Conservation (phyloP, 2,888 invertebrate species). For the Orchesella flavescens region DNA sequence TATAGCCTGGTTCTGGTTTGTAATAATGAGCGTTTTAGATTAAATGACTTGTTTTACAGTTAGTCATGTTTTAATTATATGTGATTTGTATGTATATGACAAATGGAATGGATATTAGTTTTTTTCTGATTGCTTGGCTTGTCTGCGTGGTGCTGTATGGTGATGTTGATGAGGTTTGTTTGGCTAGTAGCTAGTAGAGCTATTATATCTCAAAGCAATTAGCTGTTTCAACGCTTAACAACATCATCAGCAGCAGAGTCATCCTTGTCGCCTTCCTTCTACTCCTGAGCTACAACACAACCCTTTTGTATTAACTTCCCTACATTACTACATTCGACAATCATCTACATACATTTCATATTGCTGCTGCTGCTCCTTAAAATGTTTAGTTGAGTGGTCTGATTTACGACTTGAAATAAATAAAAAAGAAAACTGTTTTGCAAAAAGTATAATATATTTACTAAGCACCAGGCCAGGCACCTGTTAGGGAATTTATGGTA, state of each 20-base stretch:
- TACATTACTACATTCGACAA: too few species aligned
- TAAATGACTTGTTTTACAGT: conserved; percentile 29
- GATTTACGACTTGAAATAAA: conserved; percentile 1
- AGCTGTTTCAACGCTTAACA: neutral
- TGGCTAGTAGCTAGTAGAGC: neutral
- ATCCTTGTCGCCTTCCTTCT: neutral
- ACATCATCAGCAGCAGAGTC: neutral
- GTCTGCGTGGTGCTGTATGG: neutral
- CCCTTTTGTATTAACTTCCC: too few species aligned
- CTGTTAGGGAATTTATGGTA: neutral
- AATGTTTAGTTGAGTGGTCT: neutral
- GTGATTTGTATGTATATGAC: conserved; percentile 17
- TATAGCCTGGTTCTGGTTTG: too few species aligned
- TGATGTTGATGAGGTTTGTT: neutral
- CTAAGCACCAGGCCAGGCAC: neutral
- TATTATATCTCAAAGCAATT: neutral
- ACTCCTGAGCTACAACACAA: neutral
- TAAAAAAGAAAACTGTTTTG: neutral
- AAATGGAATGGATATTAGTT: conserved; percentile 1
- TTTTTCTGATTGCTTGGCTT: neutral
- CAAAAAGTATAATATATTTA: too few species aligned
- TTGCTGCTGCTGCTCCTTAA: neutral
- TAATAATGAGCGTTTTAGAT: neutral
- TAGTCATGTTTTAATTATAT: conserved; percentile 32
- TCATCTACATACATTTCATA: neutral